Conservation (phyloP, 2,797 vertebrate genomes). For the Arrhamphus sclerolepis region DNA sequence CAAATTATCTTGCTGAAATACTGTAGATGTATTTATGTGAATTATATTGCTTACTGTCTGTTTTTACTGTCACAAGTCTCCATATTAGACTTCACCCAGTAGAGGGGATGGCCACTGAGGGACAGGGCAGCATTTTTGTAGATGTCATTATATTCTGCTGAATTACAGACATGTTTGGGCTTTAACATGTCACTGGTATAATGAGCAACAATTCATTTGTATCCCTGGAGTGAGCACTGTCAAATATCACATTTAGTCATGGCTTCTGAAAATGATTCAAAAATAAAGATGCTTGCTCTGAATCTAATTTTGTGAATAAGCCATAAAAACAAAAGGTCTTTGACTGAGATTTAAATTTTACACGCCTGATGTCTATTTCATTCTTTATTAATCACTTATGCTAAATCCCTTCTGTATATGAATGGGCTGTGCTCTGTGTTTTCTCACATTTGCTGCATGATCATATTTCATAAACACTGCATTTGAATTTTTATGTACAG, state of each 20-base stretch:
- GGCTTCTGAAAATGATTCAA: not conserved
- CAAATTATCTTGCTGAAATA: not conserved
- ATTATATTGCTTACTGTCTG: not conserved
- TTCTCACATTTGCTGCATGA: constrained; percentile 82
- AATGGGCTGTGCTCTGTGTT: constrained; percentile 75
- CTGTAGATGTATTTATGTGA: not conserved
- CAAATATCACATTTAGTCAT: constrained; percentile 39
- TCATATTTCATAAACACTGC: constrained; percentile 86
- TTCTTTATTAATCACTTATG: constrained; percentile 79
- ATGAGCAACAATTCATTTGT: constrained; percentile 49
- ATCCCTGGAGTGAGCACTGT: constrained; percentile 30
- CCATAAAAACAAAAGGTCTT: constrained; percentile 26
- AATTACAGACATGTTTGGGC: constrained; percentile 40
- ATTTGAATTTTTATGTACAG: constrained; percentile 87
- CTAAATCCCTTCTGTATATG: constrained; percentile 70
- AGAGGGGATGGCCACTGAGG: constrained; percentile 53
- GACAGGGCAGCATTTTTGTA: constrained; percentile 51
- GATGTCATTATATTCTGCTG: constrained; percentile 20
- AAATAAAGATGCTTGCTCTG: no score
- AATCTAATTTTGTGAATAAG: constrained; percentile 9
- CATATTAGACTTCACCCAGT: constrained; percentile 59
- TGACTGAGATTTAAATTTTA: constrained; percentile 58
- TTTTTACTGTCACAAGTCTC: not conserved
- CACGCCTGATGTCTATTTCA: constrained; percentile 69
- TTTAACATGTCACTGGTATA: constrained; percentile 42